These are phyloP conservation scores for Bos indicus DNA, from an alignment of 2,113 vertebrate species.

Conservation along the genomic window DNA sequence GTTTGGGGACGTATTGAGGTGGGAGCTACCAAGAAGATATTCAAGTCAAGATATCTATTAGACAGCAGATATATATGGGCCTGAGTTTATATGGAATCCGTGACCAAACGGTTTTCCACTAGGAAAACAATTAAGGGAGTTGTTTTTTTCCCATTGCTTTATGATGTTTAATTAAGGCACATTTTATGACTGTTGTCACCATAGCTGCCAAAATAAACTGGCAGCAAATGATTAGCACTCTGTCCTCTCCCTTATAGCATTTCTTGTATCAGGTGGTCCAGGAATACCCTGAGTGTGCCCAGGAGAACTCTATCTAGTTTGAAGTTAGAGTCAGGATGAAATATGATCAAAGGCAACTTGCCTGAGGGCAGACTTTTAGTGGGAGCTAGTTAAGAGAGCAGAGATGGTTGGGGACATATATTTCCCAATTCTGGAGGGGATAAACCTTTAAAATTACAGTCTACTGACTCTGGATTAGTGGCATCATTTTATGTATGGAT, in stretches of 20 bases:
- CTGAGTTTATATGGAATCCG: background rate
- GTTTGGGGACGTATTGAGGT: background rate
- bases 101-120: conserved; percentile 23
- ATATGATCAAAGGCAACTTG: background rate
- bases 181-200: background rate
- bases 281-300: background rate
- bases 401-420: background rate
- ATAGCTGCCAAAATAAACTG: background rate
- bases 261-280: background rate
- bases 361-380: background rate
- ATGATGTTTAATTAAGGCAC: background rate
- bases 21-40: background rate
- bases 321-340: conserved; percentile 15
- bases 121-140: background rate
- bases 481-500: conserved; percentile 45
- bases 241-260: background rate
- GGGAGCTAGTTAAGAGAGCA: background rate
- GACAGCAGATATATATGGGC: background rate
- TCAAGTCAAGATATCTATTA: background rate
- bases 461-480: background rate
- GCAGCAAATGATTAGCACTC: background rate
- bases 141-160: background rate
- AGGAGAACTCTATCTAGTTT: background rate
- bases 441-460: background rate
- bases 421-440: background rate